Evolutionary conservation across 2,888 invertebrate species (phyloP).

Genomic region (Conchocele bisecta): DNA sequence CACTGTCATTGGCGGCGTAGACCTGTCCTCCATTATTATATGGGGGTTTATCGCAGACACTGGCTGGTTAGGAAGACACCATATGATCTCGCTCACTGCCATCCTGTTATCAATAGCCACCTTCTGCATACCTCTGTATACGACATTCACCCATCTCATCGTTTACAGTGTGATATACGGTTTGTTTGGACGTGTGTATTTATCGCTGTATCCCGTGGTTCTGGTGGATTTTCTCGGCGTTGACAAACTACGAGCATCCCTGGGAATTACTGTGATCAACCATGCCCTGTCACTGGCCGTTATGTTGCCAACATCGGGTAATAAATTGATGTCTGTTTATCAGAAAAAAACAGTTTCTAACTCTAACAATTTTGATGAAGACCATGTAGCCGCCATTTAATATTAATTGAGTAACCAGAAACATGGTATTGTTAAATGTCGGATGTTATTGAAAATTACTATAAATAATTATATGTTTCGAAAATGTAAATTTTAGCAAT

Average conservation of each 20-base stretch:
- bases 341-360: too few relatives aligned
- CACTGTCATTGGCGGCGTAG: conserved; percentile 40
- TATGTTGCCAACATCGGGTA: conserved; percentile 62
- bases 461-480: too few relatives aligned
- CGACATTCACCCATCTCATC: conserved; percentile 43
- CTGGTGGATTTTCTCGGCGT: conserved; percentile 65
- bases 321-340: too few relatives aligned
- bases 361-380: too few relatives aligned
- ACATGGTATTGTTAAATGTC: too few relatives aligned
- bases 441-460: too few relatives aligned
- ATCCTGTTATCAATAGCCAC: conserved; percentile 25
- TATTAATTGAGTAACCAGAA: too few relatives aligned
- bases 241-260: conserved; percentile 55
- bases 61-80: conserved; percentile 27
- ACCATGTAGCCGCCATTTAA: too few relatives aligned
- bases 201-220: conserved; percentile 58
- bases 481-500: too few relatives aligned
- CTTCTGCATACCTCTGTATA: conserved; percentile 40
- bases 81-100: conserved; percentile 35
- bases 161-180: conserved; percentile 59
- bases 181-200: conserved; percentile 58
- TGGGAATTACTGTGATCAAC: conserved; percentile 55
- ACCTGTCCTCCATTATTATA: conserved; percentile 36
- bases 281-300: conserved; percentile 50
- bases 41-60: conserved; percentile 52